Base-by-base conservation (phyloP, 2,888 invertebrate species). In the Amphipoea lucens region DNA sequence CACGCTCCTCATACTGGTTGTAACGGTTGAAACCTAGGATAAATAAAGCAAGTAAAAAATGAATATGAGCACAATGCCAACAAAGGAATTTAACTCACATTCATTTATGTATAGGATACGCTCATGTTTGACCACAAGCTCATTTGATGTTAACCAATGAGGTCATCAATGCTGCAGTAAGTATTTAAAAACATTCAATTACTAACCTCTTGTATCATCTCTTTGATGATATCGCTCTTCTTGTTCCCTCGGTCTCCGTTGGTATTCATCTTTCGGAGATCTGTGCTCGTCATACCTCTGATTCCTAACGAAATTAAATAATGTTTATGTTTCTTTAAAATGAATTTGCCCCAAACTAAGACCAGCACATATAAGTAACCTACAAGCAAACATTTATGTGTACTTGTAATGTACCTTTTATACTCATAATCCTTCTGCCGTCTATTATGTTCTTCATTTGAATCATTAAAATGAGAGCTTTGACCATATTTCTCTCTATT, bases 1-100 rank as follows among this genome's bases (percentile, higher is more conserved):
- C 92, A 82, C 94, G 93, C 4, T 96, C 94, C 80, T 96, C 95
- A 92, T 93, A 95, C 63, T 95, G 95, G 89, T 95, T 95, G 90
- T 92, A 94, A 75, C 94, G 95, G 84, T 93, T 94, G 89, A 90
- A 94, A 67, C 93, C 96, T 96, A 82, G 63, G 90, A 91, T 40
- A 12, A 78, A 66, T 60, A 48, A 36, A 68, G 6, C 14, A 65
- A 48, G 12, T 70, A 74, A 74, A 4, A 74, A 57, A 69, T 48
- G 0, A 57, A 54, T 60, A 57, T 57, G 48, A 48, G 14, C 9
- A 48, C 5, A 79, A 63, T 42, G 9, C n/a, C 63, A 68, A 81
- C 23, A 81, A 65, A 76, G 36, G 40, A 48, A 20, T 60, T 62
- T 68, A 62, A 68, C n/a, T n/a, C 14, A 69, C 12, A 69, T 69